These are phyloP conservation scores for Diadromus collaris DNA, from an alignment of 2,888 invertebrate genomes.

Conservation along the genomic window DNA sequence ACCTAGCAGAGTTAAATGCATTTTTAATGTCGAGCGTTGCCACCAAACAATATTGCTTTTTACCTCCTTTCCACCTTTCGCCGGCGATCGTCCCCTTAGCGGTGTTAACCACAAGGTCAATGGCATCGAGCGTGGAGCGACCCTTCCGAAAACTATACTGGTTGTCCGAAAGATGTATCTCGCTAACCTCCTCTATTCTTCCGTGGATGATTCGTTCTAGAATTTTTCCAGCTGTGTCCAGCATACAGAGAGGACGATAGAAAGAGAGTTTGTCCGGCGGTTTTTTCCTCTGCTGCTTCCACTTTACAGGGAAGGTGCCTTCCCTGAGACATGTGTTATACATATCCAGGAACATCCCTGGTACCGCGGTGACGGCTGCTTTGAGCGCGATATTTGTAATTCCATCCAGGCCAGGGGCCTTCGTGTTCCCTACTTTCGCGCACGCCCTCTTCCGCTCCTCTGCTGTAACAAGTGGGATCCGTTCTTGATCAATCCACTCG, in stretches of 20 bases:
- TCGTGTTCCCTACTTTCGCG: conserved; percentile 46
- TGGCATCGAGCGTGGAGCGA: conserved; percentile 52
- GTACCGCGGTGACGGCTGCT: conserved; percentile 42
- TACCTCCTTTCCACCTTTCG: conserved; percentile 40
- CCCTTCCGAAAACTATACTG: conserved; percentile 55
- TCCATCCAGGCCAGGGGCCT: conserved; percentile 60
- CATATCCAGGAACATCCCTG: conserved; percentile 49
- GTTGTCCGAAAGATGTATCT: conserved; percentile 22
- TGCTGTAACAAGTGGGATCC: conserved; percentile 13
- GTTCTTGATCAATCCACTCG: background rate
- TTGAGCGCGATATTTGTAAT: conserved; percentile 61
- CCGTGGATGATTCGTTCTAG: conserved; percentile 44
- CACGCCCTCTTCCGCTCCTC: conserved; percentile 45
- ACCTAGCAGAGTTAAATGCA: conserved; percentile 64
- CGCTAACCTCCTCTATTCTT: conserved; percentile 34
- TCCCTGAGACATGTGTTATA: conserved; percentile 42
- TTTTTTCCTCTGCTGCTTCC: conserved; percentile 53
- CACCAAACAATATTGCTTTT: conserved; percentile 38
- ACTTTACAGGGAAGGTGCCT: conserved; percentile 49
- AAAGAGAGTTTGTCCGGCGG: conserved; percentile 41
- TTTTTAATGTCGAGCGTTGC: conserved; percentile 55
- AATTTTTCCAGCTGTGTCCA: conserved; percentile 52
- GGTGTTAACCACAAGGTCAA: conserved; percentile 31
- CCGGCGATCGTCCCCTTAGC: conserved; percentile 48
- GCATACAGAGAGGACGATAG: conserved; percentile 36